These are phyloP conservation scores for Ciconia nigra DNA, from an alignment of 2,797 vertebrate species.

Conservation along the genomic window DNA sequence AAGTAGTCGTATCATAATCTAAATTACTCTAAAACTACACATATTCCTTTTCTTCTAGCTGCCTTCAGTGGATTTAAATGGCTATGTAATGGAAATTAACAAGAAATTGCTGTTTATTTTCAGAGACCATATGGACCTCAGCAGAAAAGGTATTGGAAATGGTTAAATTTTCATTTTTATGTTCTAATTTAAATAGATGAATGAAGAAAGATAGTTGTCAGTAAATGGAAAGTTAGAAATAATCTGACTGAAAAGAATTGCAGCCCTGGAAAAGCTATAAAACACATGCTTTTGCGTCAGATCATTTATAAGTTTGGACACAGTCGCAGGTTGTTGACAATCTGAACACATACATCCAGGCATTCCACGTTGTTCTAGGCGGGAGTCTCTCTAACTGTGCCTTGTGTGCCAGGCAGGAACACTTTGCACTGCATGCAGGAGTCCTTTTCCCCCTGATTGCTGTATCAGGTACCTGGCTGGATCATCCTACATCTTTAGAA, in stretches of 20 bases:
- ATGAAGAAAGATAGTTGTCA: not conserved
- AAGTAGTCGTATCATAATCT: not conserved
- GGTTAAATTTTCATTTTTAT: not conserved
- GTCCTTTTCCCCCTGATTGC: not conserved
- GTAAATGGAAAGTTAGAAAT: not conserved
- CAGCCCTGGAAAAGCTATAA: not conserved
- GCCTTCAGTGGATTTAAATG: not conserved
- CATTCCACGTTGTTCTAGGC: accelerated
- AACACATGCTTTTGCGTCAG: not conserved
- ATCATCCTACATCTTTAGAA: not conserved
- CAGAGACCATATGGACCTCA: not conserved
- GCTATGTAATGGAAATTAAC: not conserved
- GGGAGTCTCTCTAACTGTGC: not conserved
- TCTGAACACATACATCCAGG: not conserved
- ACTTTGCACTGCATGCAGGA: not conserved
- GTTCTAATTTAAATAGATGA: not conserved
- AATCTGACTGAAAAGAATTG: not conserved
- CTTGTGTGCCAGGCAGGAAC: not conserved
- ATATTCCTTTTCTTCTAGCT: not conserved
- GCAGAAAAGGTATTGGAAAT: not conserved
- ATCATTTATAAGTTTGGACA: not conserved
- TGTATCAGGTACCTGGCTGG: not conserved
- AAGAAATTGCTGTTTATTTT: not conserved
- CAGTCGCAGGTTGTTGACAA: not conserved
- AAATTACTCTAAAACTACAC: not conserved